Evolutionary conservation across 2,888 invertebrate genomes (phyloP).

Genomic region (Halocaridina rubra): DNA sequence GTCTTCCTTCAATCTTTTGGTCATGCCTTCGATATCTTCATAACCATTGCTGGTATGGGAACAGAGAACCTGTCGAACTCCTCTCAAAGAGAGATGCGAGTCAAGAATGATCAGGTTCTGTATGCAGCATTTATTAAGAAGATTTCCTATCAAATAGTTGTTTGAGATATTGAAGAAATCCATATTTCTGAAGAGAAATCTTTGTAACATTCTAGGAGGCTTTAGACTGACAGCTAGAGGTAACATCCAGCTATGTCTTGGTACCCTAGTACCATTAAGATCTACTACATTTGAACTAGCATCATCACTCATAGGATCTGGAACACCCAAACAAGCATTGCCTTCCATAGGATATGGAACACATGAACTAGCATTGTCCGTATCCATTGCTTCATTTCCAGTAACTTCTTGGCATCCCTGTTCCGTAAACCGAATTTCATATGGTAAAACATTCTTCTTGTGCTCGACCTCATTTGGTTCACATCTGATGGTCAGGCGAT

Average conservation of each 20-base stretch:
- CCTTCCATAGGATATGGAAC: too few relatives aligned
- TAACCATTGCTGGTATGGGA: constrained; percentile 6
- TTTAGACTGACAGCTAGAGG: background rate
- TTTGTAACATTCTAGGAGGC: constrained; percentile 5
- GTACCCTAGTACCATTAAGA: too few relatives aligned
- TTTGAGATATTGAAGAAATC: constrained; percentile 24
- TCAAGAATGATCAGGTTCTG: constrained; percentile 16
- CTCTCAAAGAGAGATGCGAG: constrained; percentile 21
- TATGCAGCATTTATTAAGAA: background rate
- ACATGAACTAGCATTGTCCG: too few relatives aligned
- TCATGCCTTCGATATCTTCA: background rate
- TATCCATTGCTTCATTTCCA: background rate
- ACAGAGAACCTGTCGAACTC: constrained; percentile 7
- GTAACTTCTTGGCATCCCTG: background rate
- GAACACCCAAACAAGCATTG: too few relatives aligned
- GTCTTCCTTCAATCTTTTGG: constrained; percentile 1
- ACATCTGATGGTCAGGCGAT: constrained; percentile 7
- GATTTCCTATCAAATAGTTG: background rate
- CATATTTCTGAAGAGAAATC: constrained; percentile 33
- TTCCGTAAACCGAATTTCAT: background rate
- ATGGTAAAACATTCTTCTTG: background rate
- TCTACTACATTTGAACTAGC: too few relatives aligned
- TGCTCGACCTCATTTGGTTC: background rate
- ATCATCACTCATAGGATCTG: too few relatives aligned
- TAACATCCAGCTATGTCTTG: constrained; percentile 3